Base-by-base conservation (phyloP, 2,888 invertebrate species). In the Nymphalis urticae region DNA sequence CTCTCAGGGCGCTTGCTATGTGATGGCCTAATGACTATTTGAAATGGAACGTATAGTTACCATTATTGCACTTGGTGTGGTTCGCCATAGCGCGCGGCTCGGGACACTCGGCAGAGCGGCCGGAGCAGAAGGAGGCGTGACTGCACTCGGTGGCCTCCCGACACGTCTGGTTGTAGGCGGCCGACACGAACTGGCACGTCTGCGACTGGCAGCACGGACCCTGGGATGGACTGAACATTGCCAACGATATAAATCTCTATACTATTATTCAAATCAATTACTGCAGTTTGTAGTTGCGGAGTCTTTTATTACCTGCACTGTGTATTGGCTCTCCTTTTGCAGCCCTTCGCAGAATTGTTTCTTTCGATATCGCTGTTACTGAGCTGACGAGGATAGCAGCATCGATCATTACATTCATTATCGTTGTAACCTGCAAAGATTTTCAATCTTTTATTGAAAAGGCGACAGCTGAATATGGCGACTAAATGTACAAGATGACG, bases 31-130 rank as follows among this genome's bases (percentile, higher is more conserved):
- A 5, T 6, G 27, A 32, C 27, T 6, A 32, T 32, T 5, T 6
- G 27, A 32, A 32, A 32, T 6, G 6, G 0, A 6, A 32, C 27
- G 27, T 6, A 32, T 32, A 9, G 74, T 95, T 94, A 87, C 97
- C 97, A 83, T 98, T 97, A 85, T 99, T 99, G 86, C 99, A 99
- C 80, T 97, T 95, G n/a, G 98, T 98, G 83, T 97, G 97, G 85
- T 99, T 96, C 56, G 96, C 94, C 80, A 97, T 95, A 48, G 97
- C 95, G 48, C 93, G 88, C 0, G 99, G 97, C 60, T 91, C 87
- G 3, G 99, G 99, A 86, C 99, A 99, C 81, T 96, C 96, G 10
- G 99, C 96, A 16, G 95, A 95, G 62, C 92, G 93, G 1, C 98
- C 98, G 80, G 96, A 96, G 88, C 99, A 99, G 78, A 94, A 95